Evolutionary conservation across 2,888 invertebrate species (phyloP).

Genomic region (Sarcophaga caerulescens): DNA sequence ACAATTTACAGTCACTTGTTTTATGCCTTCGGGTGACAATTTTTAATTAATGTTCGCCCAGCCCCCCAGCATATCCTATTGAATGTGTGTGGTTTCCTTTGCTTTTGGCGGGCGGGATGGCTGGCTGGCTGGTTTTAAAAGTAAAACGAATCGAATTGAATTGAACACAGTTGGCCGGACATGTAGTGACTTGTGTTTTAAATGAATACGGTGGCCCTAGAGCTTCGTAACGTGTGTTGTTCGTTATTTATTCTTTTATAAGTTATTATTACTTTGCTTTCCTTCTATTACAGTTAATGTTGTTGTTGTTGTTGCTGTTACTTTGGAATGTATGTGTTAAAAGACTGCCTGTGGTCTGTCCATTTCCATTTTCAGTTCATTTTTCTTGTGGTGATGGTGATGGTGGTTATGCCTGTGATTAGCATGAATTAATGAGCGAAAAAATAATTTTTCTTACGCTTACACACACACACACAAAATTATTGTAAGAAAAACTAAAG

Average conservation of each 20-base stretch:
- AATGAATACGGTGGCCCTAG: too few relatives aligned
- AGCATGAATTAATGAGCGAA: slow-evolving; percentile 59
- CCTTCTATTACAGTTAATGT: too few relatives aligned
- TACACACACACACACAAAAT: slow-evolving; percentile 18
- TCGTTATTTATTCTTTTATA: too few relatives aligned
- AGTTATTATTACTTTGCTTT: too few relatives aligned
- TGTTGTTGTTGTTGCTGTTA: neutral
- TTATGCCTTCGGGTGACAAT: slow-evolving; percentile 30
- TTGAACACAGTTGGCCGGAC: too few relatives aligned
- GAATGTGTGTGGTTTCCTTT: slow-evolving; percentile 18
- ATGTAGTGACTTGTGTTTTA: too few relatives aligned
- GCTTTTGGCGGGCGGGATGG: too few relatives aligned
- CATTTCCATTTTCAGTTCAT: slow-evolving; percentile 13
- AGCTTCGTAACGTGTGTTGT: too few relatives aligned
- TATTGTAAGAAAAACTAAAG: slow-evolving; percentile 24
- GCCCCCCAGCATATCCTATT: slow-evolving; percentile 18
- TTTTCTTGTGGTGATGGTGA: slow-evolving; percentile 17
- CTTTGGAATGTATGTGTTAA: neutral
- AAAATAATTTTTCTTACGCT: slow-evolving; percentile 55
- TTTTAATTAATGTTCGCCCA: slow-evolving; percentile 51
- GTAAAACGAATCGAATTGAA: too few relatives aligned
- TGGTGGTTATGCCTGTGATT: slow-evolving; percentile 40
- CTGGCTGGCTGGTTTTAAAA: too few relatives aligned
- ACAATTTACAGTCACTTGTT: slow-evolving; percentile 38
- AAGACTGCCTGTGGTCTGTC: neutral